Evolutionary conservation across 2,113 vertebrate species (phyloP).

Genomic region (Crotalus helleri): DNA sequence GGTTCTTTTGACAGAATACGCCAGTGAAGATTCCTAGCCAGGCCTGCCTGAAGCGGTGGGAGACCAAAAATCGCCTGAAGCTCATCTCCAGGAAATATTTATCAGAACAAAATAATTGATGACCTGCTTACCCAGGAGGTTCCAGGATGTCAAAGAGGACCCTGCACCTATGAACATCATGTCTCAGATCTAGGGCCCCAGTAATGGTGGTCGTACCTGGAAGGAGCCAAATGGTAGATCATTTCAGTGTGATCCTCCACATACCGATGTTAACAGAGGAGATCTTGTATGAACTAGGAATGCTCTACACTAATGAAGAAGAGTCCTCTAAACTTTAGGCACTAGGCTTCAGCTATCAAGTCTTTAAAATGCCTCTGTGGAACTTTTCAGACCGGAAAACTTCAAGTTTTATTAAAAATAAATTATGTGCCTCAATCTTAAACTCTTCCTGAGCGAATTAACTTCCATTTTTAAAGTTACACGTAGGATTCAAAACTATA

Average conservation of each 20-base stretch:
- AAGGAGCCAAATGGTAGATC: not conserved
- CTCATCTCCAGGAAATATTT: constrained; percentile 43
- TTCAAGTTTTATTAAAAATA: not conserved
- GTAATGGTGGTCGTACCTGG: not conserved
- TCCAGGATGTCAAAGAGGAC: constrained; percentile 5
- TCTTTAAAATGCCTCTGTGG: not conserved
- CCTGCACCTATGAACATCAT: not conserved
- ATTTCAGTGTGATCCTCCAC: not conserved
- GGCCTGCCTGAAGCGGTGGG: constrained; percentile 49
- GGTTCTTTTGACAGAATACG: constrained; percentile 22
- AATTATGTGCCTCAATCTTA: not conserved
- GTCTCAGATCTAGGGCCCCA: not conserved
- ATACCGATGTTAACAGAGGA: not conserved
- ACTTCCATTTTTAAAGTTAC: not conserved
- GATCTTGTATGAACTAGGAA: not conserved
- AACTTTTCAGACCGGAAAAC: not conserved
- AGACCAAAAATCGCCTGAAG: constrained; percentile 61
- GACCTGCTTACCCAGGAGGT: constrained; percentile 14
- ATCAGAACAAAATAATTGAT: constrained; percentile 56
- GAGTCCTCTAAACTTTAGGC: not conserved
- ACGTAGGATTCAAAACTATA: not conserved
- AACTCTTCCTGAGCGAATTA: not conserved
- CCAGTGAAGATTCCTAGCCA: constrained; percentile 31
- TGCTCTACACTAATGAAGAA: not conserved
- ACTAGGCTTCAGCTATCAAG: not conserved